Evolutionary conservation across 2,888 invertebrate species (phyloP).

Genomic region (Epinotia bilunana): DNA sequence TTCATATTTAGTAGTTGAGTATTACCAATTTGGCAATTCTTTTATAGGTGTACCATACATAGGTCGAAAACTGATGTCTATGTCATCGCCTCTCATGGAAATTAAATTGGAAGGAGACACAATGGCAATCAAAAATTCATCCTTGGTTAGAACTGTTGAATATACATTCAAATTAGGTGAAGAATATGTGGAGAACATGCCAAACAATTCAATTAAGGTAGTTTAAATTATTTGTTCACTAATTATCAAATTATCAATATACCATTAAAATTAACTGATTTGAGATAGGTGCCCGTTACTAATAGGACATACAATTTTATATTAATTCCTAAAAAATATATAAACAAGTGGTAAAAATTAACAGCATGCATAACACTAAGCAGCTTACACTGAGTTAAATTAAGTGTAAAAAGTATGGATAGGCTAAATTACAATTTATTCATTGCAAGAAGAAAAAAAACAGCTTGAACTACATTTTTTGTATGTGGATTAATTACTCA

Average conservation of each 20-base stretch:
- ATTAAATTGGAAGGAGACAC: slow-evolving; percentile 81
- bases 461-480: background rate
- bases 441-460: no score
- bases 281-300: background rate
- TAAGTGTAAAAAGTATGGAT: background rate
- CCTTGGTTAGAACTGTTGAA: slow-evolving; percentile 83
- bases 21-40: slow-evolving; percentile 11
- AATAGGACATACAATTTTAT: no score
- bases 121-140: slow-evolving; percentile 84
- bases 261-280: no score
- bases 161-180: slow-evolving; percentile 84
- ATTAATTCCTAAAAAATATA: no score
- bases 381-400: no score
- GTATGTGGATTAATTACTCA: background rate
- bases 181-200: slow-evolving; percentile 87
- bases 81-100: slow-evolving; percentile 85
- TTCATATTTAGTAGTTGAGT: no score
- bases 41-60: slow-evolving; percentile 86
- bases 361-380: background rate
- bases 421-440: background rate
- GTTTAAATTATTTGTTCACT: background rate
- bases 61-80: slow-evolving; percentile 86
- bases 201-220: slow-evolving; percentile 78
- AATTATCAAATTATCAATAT: background rate
- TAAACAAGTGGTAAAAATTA: no score